Base-by-base conservation (phyloP, 2,113 vertebrate genomes). In the Syngnathus scovelli region DNA sequence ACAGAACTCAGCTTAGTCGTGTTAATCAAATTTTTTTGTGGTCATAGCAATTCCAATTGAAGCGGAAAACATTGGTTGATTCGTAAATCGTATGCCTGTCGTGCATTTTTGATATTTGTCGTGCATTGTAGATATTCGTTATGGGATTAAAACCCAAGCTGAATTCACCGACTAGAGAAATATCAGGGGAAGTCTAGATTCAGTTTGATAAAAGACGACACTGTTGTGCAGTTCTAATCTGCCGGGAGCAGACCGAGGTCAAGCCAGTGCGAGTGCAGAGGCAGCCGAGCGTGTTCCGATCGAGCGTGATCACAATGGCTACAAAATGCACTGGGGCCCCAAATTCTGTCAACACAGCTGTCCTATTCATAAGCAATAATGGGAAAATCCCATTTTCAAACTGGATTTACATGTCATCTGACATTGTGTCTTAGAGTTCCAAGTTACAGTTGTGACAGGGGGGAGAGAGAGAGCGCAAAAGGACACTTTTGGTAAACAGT, bases 301-400 rank as follows among this genome's bases (percentile, higher is more conserved):
- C 82, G 72, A 88, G 82, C 83, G 84, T 91, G 89, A 93, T 91
- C 86, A 89, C 83, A 83, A 85, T 85, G 82, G 85, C 85, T 83
- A 87, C 85, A 52, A 80, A 87, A 83, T 72, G 79, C 89, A 90
- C 85, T 16, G 74, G 86, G 89, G 85, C 87, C 79, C 79, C 78
- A 70, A 77, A 87, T 86, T 89, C 87, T 91, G 90, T 92, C 91
- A 90, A 89, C 88, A 89, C 89, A 91, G 91, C 90, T 91, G 85
- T 90, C 89, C 83, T 77, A 74, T 82, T 89, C 77, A 84, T 72
- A 48, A 74, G 74, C 64, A 75, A 72, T 87, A 78, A 73, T 78
- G 59, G 41, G 76, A 78, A 86, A 83, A 75, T 80, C 69, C 70
- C 65, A 69, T 67, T 79, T 76, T 74, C 74, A 72, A 80, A 61